Conservation (phyloP, 2,888 invertebrate genomes). For the Sipunculus nudus region DNA sequence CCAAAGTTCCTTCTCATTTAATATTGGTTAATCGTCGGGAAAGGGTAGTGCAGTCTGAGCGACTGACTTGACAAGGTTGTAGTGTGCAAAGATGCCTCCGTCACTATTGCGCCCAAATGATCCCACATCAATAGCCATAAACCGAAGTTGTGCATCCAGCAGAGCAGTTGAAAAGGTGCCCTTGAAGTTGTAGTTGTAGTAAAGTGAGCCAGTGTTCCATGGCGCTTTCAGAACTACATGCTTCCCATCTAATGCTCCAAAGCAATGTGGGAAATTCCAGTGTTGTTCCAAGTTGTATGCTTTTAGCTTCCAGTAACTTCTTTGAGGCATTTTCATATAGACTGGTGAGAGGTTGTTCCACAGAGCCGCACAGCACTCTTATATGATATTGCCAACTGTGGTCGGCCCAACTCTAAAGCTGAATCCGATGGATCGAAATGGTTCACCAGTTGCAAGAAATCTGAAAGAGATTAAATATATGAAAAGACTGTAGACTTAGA, state of each 20-base stretch:
- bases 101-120: conserved; percentile 10
- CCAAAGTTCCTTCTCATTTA: conserved; percentile 2
- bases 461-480: conserved; percentile 5
- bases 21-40: neutral
- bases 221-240: neutral
- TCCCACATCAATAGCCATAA: conserved; percentile 10
- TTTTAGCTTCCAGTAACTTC: neutral
- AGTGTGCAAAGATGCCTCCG: conserved; percentile 9
- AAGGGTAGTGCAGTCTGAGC: neutral
- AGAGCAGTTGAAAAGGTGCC: too few species aligned
- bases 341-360: too few species aligned
- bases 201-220: neutral
- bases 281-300: neutral
- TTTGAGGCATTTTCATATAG: too few species aligned
- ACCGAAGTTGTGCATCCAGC: conserved; percentile 3
- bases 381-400: too few species aligned
- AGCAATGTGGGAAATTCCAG: conserved; percentile 7
- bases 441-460: conserved; percentile 7
- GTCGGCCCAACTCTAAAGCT: too few species aligned
- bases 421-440: neutral
- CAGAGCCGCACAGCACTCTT: too few species aligned
- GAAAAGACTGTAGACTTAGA: too few species aligned
- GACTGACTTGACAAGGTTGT: neutral
- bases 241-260: conserved; percentile 12
- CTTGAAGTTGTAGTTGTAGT: conserved; percentile 1